phyloP scores from a whole-genome alignment of 2,113 vertebrate species.

The Eubucco bourcierii region DNA sequence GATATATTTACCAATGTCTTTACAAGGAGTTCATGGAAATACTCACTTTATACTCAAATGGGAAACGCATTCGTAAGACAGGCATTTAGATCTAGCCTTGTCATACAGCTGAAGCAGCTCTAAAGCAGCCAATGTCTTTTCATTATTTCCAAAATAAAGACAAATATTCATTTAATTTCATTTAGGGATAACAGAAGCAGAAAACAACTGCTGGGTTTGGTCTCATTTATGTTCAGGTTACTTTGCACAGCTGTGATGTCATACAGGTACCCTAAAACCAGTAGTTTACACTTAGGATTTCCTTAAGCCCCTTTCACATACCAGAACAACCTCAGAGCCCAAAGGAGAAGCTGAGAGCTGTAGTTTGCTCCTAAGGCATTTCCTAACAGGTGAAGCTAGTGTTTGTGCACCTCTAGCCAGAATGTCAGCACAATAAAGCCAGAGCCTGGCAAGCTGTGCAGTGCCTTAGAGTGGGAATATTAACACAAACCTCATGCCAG shows the following conservation, averaged over 20 bases:
- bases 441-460: background rate
- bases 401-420: background rate
- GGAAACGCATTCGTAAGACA: background rate
- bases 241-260: background rate
- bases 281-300: background rate
- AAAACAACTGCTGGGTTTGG: background rate
- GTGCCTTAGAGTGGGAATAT: background rate
- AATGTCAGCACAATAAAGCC: background rate
- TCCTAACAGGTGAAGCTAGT: background rate
- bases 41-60: background rate
- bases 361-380: background rate
- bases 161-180: background rate
- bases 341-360: background rate
- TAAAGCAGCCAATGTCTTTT: background rate
- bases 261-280: background rate
- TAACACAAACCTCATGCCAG: background rate
- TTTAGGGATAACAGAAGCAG: background rate
- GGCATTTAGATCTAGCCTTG: background rate
- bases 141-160: background rate
- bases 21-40: background rate
- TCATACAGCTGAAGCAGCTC: background rate
- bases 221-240: background rate
- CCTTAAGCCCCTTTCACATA: background rate
- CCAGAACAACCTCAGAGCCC: background rate
- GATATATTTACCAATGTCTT: background rate